Conservation (phyloP, 2,797 vertebrate species). For the Hafferia zeledoni region DNA sequence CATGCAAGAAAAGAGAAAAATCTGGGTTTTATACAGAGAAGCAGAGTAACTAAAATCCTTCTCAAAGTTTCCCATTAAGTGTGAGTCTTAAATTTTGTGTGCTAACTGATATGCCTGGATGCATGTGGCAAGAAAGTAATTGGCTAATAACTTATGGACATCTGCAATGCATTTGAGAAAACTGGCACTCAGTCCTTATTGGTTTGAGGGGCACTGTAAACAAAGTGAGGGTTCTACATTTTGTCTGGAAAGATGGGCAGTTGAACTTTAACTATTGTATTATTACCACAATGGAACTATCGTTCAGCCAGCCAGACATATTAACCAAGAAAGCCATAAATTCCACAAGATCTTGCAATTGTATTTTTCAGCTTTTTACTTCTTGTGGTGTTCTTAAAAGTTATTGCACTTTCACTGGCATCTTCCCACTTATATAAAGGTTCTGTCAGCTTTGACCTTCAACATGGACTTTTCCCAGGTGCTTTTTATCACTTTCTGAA, state of each 20-base stretch:
- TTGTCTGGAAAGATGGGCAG: constrained; percentile 75
- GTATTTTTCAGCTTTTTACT: constrained; percentile 36
- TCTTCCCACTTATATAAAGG: constrained; percentile 21
- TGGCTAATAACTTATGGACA: constrained; percentile 57
- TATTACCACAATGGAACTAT: constrained; percentile 79
- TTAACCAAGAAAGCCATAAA: constrained; percentile 66
- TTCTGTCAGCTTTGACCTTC: constrained; percentile 60
- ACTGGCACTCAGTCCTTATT: constrained; percentile 5
- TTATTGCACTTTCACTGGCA: constrained; percentile 30
- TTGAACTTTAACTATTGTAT: constrained; percentile 75
- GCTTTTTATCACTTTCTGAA: constrained; percentile 27
- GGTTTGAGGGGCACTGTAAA: constrained; percentile 25
- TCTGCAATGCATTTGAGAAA: constrained; percentile 24
- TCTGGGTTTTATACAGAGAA: neutral
- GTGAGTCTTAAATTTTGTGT: constrained; percentile 2
- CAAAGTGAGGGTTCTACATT: constrained; percentile 29
- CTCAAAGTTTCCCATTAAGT: neutral
- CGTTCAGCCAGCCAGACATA: constrained; percentile 70
- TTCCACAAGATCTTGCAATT: constrained; percentile 15
- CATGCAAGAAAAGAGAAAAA: neutral
- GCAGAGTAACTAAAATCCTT: neutral
- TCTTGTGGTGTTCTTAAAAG: constrained; percentile 32
- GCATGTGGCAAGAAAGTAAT: constrained; percentile 42
- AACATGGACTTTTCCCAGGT: neutral
- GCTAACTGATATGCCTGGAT: neutral